Percentiles rank a stretch among this genome's conserved stretches.
phyloP scores from a whole-genome alignment of 64 coral and sea anemone species.

The Stylophora pistillata region DNA sequence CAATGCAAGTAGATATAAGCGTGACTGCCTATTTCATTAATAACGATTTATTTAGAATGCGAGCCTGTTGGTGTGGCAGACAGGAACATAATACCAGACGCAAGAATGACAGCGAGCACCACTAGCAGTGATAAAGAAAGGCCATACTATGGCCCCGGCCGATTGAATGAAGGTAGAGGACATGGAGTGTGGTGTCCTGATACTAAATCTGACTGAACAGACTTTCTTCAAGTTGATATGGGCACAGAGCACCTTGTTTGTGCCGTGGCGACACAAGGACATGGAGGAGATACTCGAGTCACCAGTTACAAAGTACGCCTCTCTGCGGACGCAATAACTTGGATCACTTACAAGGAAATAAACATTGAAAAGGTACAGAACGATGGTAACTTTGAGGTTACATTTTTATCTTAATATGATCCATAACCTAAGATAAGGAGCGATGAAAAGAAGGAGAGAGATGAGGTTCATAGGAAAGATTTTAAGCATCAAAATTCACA shows the following conservation, averaged over 20 bases:
- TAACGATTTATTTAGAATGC: neutral
- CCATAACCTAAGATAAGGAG: no score
- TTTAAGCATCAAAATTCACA: no score
- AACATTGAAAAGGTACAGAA: constrained; percentile 45
- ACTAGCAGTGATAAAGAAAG: no score
- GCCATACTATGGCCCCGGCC: neutral
- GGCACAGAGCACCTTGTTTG: neutral
- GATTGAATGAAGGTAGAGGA: neutral
- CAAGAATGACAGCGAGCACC: neutral
- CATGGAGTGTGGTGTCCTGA: neutral
- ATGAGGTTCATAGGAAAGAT: no score
- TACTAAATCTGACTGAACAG: neutral
- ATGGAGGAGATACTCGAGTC: neutral
- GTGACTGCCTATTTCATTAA: no score
- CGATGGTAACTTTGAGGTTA: no score
- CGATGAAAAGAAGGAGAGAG: no score
- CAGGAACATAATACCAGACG: neutral
- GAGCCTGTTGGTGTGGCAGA: neutral
- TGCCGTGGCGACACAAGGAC: constrained; percentile 29
- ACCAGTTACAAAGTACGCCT: constrained; percentile 16
- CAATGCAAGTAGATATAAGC: no score
- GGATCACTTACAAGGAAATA: constrained; percentile 23
- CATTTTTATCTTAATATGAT: no score
- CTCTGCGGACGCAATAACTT: neutral
- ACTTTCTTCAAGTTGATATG: constrained; percentile 52